phyloP scores from a whole-genome alignment of 2,797 vertebrate genomes.

The Artibeus lituratus region DNA sequence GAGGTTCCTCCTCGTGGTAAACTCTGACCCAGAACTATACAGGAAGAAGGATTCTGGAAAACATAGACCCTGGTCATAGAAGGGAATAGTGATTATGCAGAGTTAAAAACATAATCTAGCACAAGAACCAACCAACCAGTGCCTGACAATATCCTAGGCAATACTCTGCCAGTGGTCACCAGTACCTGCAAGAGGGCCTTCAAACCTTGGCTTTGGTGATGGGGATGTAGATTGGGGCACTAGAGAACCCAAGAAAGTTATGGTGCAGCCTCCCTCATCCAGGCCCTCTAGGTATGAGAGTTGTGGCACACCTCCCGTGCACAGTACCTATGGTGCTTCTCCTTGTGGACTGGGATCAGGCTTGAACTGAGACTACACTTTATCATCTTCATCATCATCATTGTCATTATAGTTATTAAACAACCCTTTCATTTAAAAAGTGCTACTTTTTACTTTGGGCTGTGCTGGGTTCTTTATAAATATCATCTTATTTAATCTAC shows the following conservation, averaged over 20 bases:
- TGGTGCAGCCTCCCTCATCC: not conserved
- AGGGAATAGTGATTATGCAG: not conserved
- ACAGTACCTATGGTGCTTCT: not conserved
- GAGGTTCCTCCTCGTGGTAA: not conserved
- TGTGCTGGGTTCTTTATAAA: not conserved
- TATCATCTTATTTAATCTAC: not conserved
- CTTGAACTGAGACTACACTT: not conserved
- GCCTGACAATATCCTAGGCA: not conserved
- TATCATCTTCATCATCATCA: not conserved
- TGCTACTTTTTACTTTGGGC: not conserved
- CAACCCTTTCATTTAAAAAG: not conserved
- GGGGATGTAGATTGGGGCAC: too few species aligned
- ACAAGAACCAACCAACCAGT: not conserved
- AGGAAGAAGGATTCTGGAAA: not conserved
- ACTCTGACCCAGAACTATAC: not conserved
- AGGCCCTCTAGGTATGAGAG: rapidly evolving
- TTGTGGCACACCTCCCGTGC: not conserved
- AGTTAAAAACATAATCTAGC: not conserved
- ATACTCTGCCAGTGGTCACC: not conserved
- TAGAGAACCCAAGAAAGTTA: not conserved
- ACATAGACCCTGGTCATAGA: not conserved
- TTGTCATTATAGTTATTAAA: not conserved
- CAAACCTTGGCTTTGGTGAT: not conserved
- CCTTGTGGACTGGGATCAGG: not conserved
- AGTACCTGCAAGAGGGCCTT: not conserved